Percentiles rank a stretch among this genome's conserved stretches.
These are phyloP conservation scores for Stegostoma tigrinum DNA, from an alignment of 2,113 vertebrate genomes.

Conservation along the genomic window DNA sequence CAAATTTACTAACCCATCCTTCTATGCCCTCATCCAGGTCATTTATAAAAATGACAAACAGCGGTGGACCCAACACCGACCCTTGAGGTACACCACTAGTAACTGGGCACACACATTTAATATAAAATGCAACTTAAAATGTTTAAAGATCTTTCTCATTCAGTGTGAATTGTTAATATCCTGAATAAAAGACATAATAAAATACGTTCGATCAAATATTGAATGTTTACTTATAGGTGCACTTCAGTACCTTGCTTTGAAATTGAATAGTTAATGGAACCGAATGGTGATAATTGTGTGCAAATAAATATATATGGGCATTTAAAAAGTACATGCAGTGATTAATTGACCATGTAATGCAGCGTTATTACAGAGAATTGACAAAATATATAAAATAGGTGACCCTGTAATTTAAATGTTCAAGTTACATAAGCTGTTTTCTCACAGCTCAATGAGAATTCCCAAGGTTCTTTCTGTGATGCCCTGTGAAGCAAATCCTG, in stretches of 20 bases:
- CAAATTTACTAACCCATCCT: too few species aligned
- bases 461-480: slow-evolving; percentile 23
- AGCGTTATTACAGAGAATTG: neutral
- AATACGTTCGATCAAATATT: neutral
- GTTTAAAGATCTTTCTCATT: neutral
- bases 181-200: neutral
- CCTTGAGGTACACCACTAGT: too few species aligned
- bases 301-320: neutral
- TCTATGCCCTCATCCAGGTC: too few species aligned
- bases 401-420: slow-evolving; percentile 26
- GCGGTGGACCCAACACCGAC: too few species aligned
- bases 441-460: slow-evolving; percentile 35
- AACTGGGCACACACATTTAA: too few species aligned
- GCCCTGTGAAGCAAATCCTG: slow-evolving; percentile 35
- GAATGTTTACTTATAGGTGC: neutral
- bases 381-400: slow-evolving; percentile 24
- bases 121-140: neutral
- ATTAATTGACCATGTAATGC: slow-evolving; percentile 29
- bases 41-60: too few species aligned
- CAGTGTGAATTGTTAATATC: neutral
- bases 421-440: slow-evolving; percentile 38
- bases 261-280: neutral
- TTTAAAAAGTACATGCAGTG: neutral
- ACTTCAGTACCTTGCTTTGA: neutral
- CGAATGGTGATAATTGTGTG: too few species aligned